A percentile compares a stretch with the other conserved stretches of the same genome.
Evolutionary conservation across 2,888 invertebrate species (phyloP).

Genomic region (Byasa hedistus): DNA sequence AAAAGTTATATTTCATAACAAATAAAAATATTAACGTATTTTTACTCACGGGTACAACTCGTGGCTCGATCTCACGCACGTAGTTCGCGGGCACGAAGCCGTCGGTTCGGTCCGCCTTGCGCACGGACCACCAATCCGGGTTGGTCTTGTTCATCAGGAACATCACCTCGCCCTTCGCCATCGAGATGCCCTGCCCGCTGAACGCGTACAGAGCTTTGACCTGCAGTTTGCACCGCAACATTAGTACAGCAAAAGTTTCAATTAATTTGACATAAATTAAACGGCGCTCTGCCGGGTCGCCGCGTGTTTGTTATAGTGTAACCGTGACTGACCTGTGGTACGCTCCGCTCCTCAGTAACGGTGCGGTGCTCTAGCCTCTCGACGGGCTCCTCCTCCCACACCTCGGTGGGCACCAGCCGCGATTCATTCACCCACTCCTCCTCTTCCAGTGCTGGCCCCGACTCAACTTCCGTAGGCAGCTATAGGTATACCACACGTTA

Average conservation of each 20-base stretch:
- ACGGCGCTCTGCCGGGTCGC: too few species aligned
- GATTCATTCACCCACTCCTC: slow-evolving; percentile 90
- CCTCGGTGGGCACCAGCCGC: slow-evolving; percentile 92
- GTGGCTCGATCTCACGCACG: slow-evolving; percentile 94
- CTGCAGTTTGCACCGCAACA: slow-evolving; percentile 41
- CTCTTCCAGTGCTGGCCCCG: slow-evolving; percentile 71
- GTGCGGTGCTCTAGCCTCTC: slow-evolving; percentile 91
- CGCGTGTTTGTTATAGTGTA: too few species aligned
- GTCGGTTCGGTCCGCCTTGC: slow-evolving; percentile 93
- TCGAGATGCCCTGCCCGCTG: slow-evolving; percentile 94
- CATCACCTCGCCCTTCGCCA: slow-evolving; percentile 95
- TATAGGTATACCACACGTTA: slow-evolving; percentile 34
- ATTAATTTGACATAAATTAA: too few species aligned
- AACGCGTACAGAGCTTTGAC: slow-evolving; percentile 92
- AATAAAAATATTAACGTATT: neutral
- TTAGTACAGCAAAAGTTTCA: neutral
- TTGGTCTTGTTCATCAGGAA: slow-evolving; percentile 96
- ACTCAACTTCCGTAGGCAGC: slow-evolving; percentile 83
- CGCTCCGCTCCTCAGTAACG: slow-evolving; percentile 91
- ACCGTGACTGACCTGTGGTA: slow-evolving; percentile 86
- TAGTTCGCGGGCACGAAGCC: slow-evolving; percentile 99
- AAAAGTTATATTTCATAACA: too few species aligned
- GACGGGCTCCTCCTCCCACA: slow-evolving; percentile 94
- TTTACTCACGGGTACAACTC: slow-evolving; percentile 83
- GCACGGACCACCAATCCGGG: slow-evolving; percentile 99